These are phyloP conservation scores for Corythornis madagascariensis DNA, from an alignment of 2,113 vertebrate genomes.

Conservation along the genomic window DNA sequence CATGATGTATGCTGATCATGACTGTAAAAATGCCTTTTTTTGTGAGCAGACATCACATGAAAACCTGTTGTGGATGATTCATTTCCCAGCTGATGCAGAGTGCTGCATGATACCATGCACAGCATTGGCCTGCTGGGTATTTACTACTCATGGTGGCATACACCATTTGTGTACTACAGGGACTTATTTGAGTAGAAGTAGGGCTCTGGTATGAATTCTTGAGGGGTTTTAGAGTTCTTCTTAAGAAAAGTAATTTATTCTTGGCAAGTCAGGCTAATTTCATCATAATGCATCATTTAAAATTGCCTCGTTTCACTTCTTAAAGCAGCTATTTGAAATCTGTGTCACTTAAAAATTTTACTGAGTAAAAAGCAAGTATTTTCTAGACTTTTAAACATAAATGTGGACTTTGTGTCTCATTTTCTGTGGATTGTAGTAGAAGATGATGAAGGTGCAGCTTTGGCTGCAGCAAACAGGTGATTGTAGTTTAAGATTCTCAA, in stretches of 20 bases:
- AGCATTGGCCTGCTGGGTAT: neutral
- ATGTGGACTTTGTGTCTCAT: neutral
- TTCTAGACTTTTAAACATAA: neutral
- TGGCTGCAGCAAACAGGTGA: neutral
- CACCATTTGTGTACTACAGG: neutral
- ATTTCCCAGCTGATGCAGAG: neutral
- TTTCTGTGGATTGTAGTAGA: neutral
- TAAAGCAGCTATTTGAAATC: neutral
- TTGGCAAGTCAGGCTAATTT: neutral
- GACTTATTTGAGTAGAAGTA: neutral
- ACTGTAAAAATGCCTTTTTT: neutral
- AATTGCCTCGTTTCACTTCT: neutral
- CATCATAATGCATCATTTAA: neutral
- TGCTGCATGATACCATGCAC: neutral
- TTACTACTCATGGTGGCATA: neutral
- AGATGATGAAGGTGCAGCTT: neutral
- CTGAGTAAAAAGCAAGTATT: neutral
- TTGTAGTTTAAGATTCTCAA: neutral
- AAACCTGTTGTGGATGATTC: neutral
- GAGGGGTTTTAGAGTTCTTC: neutral
- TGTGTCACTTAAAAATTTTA: neutral
- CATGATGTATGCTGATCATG: neutral
- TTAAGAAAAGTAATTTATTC: neutral
- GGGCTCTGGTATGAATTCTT: neutral
- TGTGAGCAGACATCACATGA: neutral